Evolutionary conservation across 2,888 invertebrate species (phyloP), one percentile per base, ranked within the genome.

Genomic region (Lithophane leautieri): DNA sequence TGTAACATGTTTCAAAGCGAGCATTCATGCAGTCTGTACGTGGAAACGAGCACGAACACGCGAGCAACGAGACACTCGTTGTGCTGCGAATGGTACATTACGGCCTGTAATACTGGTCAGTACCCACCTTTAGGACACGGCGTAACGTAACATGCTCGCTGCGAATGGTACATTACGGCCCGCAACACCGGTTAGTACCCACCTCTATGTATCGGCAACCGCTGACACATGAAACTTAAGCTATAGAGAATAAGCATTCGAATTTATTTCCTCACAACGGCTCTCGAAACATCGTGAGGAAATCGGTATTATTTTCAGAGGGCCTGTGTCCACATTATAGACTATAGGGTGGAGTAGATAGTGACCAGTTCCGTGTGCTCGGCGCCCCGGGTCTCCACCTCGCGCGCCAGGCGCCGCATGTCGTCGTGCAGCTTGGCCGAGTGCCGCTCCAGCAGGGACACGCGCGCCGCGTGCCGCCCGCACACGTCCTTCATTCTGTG

Each of bases 361-460:
- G 40, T 58, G 3, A 95, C 96, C 93, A 95, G 89, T 9, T 90
- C 87, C 14, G 76, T 76, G 71, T 92, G 91, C 0, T 90, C 86
- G 0, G 34, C 68, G 74, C 73, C 90, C 73, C 86, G 89, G 1
- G 69, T 14, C 61, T 96, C 95, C 3, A 96, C 86, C 3, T 95
- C 95, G 12, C 93, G 84, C 7, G 94, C 86, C 73, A 96, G 93
- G 0, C 94, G 91, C 0, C 96, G 93, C 96, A 96, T 95, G 88
- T 96, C 96, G 85, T 96, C 96, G 79, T 86, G 89, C 79, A 96
- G 91, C 40, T 91, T 91, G 69, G 92, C 92, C 28, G 95, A 91
- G 90, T 96, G 96, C 2, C 95, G 93, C 91, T 95, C 96, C 80
- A 96, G 87, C 56, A 96, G 87, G 0, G 94, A 91, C 40, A 94